Conservation (phyloP, 1,140 invertebrate species). For the Amyelois transitella region DNA sequence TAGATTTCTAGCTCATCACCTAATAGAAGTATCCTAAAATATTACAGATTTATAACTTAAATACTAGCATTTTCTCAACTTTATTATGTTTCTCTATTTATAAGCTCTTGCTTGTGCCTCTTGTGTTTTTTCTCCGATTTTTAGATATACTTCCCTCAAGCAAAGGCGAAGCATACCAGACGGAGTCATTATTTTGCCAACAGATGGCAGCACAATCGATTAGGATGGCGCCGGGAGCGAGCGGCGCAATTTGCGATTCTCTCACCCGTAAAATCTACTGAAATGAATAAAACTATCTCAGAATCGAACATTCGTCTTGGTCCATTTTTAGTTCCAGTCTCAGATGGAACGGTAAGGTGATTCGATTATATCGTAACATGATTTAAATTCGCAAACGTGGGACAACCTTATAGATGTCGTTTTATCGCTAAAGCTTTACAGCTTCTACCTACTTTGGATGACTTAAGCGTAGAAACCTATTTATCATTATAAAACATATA, state of each 20-base stretch:
- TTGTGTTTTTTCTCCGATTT: slow-evolving; percentile 8
- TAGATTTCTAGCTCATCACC: no score
- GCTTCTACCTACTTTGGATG: no score
- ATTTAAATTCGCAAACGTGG: no score
- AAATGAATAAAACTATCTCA: slow-evolving; percentile 68
- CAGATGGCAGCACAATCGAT: slow-evolving; percentile 68
- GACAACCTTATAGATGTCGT: no score
- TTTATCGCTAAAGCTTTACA: no score
- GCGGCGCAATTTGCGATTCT: slow-evolving; percentile 59
- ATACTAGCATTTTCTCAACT: no score
- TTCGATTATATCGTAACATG: neutral
- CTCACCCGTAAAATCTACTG: slow-evolving; percentile 62
- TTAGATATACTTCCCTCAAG: slow-evolving; percentile 27
- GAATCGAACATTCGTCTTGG: slow-evolving; percentile 40
- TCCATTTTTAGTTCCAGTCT: slow-evolving; percentile 34
- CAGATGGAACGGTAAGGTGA: slow-evolving; percentile 6
- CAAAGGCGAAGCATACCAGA: slow-evolving; percentile 51
- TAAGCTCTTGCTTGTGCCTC: no score
- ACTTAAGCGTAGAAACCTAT: no score
- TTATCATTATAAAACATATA: no score
- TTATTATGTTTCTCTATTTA: no score
- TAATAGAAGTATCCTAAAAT: no score
- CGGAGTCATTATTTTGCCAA: slow-evolving; percentile 65
- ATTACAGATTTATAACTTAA: no score
- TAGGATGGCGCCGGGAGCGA: slow-evolving; percentile 42